These are phyloP conservation scores for Bos taurus DNA, from an alignment of 2,113 vertebrate species.

Conservation along the genomic window ARS-UCD2.0 NC_037347.1:32488501-32489000, in stretches of 20 bases:
- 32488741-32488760: background rate
- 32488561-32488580: background rate
- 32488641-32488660: background rate
- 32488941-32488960: too few relatives aligned
- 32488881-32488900: too few relatives aligned
- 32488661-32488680: background rate
- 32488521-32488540: background rate
- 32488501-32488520: background rate
- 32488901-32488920: too few relatives aligned
- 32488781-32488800: background rate
- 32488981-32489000: background rate
- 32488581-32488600: background rate
- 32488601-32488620: background rate
- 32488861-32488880: too few relatives aligned
- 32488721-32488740: background rate
- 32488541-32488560: background rate
- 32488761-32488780: background rate
- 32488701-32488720: background rate
- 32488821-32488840: background rate
- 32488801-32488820: background rate
- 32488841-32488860: too few relatives aligned
- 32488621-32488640: background rate
- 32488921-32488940: too few relatives aligned
- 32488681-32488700: background rate
- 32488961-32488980: too few relatives aligned